Percentiles rank a stretch among this genome's conserved stretches.
Evolutionary conservation across 2,888 invertebrate genomes (phyloP).

Genomic region (Helleia helle): DNA sequence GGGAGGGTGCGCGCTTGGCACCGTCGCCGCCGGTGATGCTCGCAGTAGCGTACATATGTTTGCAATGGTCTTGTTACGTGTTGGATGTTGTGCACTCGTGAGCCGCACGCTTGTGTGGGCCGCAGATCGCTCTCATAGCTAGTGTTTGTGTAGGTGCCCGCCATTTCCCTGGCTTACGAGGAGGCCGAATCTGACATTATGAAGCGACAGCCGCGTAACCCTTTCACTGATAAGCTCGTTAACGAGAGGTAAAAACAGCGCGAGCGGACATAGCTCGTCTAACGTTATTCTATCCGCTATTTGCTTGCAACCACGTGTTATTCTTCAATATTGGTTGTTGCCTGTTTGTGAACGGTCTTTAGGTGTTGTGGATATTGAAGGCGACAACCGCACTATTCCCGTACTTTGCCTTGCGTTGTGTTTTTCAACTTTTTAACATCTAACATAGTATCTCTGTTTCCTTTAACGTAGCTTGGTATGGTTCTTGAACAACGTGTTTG

Average conservation of each 20-base stretch:
- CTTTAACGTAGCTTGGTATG: conserved; percentile 54
- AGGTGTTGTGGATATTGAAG: conserved; percentile 57
- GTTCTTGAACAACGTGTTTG: conserved; percentile 56
- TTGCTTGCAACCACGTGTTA: conserved; percentile 69
- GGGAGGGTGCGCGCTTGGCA: no score
- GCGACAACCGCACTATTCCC: conserved; percentile 66
- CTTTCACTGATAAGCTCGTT: conserved; percentile 97
- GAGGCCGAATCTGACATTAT: conserved; percentile 98
- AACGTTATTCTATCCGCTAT: conserved; percentile 66
- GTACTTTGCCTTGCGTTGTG: conserved; percentile 64
- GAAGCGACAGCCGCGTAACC: conserved; percentile 98
- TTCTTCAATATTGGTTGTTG: conserved; percentile 67
- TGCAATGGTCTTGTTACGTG: conserved; percentile 40
- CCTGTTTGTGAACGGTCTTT: conserved; percentile 56
- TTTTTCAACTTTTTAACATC: conserved; percentile 49
- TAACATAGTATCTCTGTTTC: conserved; percentile 50
- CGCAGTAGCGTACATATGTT: conserved; percentile 21
- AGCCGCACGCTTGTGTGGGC: conserved; percentile 20
- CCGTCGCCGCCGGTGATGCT: not conserved
- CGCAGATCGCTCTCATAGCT: conserved; percentile 59
- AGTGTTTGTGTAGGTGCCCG: conserved; percentile 88
- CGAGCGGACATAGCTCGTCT: conserved; percentile 54
- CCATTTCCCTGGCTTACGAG: conserved; percentile 98
- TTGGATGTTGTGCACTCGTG: conserved; percentile 66
- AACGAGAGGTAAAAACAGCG: conserved; percentile 91